Evolutionary conservation across 2,113 vertebrate species (phyloP).

Genomic region (Elachura formosa): DNA sequence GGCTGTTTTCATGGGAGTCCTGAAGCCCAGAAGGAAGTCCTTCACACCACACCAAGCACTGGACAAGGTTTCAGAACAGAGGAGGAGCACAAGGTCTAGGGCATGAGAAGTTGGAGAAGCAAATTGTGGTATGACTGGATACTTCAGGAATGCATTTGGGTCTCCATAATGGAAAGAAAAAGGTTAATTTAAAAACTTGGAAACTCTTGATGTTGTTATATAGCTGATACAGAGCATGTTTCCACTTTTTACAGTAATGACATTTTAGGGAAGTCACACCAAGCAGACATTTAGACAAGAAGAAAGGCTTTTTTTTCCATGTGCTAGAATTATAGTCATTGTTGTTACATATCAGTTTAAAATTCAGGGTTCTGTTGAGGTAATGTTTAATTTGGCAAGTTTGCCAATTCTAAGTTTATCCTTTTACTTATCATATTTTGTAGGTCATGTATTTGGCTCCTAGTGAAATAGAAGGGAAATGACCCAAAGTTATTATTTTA

Average conservation of each 20-base stretch:
- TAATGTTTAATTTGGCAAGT: not conserved
- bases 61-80: not conserved
- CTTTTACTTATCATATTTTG: not conserved
- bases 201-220: not conserved
- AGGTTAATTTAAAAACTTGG: not conserved
- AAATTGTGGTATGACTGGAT: not conserved
- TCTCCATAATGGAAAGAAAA: not conserved
- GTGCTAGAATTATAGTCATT: not conserved
- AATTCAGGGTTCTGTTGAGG: not conserved
- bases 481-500: not conserved
- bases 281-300: not conserved
- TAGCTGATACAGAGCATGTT: not conserved
- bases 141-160: not conserved
- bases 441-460: not conserved
- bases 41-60: not conserved
- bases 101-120: not conserved
- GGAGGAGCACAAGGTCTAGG: not conserved
- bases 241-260: not conserved
- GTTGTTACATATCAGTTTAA: not conserved
- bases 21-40: accelerated
- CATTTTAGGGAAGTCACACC: not conserved
- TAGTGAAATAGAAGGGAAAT: not conserved
- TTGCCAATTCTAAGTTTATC: not conserved
- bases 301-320: not conserved
- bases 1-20: not conserved